Conservation (phyloP, 1,140 invertebrate species). For the Penaeus japonicus region DNA sequence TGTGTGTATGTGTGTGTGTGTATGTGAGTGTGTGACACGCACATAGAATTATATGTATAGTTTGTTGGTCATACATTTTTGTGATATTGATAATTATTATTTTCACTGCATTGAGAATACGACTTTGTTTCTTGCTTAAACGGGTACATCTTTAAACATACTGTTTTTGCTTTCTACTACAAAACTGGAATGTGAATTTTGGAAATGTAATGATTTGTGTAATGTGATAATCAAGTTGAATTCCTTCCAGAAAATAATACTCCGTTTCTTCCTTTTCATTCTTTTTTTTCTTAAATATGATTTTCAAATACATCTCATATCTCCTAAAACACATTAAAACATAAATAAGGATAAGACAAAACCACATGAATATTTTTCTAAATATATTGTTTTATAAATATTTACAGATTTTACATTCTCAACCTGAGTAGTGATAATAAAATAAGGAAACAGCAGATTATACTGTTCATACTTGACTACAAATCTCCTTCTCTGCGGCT, state of each 20-base stretch:
- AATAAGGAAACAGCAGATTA: constrained; percentile 41
- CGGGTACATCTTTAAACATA: too few relatives aligned
- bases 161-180: too few relatives aligned
- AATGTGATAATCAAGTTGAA: too few relatives aligned
- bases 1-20: not conserved
- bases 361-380: constrained; percentile 42
- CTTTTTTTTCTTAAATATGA: too few relatives aligned
- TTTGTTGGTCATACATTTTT: not conserved
- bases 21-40: not conserved
- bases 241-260: too few relatives aligned
- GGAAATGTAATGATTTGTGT: too few relatives aligned
- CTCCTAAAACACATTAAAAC: not conserved
- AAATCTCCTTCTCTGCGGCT: constrained; percentile 39
- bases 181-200: too few relatives aligned
- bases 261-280: too few relatives aligned
- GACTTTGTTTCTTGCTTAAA: too few relatives aligned
- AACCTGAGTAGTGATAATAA: constrained; percentile 49
- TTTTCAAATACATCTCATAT: not conserved
- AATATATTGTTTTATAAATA: constrained; percentile 48
- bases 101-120: not conserved
- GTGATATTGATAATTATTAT: not conserved
- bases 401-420: constrained; percentile 51
- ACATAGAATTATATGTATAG: not conserved
- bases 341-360: not conserved
- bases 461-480: constrained; percentile 51